phyloP scores from a whole-genome alignment of 2,888 invertebrate species.

The Synergus japonicus region DNA sequence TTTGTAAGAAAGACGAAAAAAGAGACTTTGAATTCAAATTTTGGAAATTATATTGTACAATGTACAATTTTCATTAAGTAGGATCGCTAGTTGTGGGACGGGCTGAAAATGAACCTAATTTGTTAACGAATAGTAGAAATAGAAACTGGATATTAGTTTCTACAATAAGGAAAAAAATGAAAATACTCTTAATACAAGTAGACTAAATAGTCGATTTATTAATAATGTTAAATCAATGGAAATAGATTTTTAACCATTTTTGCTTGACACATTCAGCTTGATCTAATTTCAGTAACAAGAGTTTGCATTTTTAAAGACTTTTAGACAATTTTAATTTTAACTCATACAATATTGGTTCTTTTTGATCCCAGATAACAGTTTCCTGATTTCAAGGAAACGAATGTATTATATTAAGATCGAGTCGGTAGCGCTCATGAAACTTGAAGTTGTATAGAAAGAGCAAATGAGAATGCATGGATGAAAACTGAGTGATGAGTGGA shows the following conservation, averaged over 20 bases:
- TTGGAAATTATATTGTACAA: background rate
- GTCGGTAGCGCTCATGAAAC: conserved; percentile 8
- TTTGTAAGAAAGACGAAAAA: conserved; percentile 9
- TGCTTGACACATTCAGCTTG: background rate
- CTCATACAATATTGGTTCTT: conserved; percentile 11
- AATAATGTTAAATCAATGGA: background rate
- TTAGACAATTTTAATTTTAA: conserved; percentile 7
- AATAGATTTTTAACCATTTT: background rate
- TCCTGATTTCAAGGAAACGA: background rate
- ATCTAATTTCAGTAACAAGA: background rate
- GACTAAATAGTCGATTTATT: background rate
- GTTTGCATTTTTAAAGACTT: background rate
- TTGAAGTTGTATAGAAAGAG: conserved; percentile 18
- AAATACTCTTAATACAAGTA: background rate
- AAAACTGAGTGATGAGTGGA: conserved; percentile 10
- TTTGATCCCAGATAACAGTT: background rate
- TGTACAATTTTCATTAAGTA: background rate
- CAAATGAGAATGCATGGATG: conserved; percentile 18
- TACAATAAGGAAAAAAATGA: background rate
- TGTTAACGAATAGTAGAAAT: background rate
- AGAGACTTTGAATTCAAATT: background rate
- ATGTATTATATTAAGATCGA: conserved; percentile 24
- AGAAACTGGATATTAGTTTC: background rate
- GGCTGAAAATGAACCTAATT: conserved; percentile 19
- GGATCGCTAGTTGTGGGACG: conserved; percentile 7